These are phyloP conservation scores for Gracilinanus agilis DNA, from an alignment of 2,113 vertebrate species.

Conservation along the genomic window DNA sequence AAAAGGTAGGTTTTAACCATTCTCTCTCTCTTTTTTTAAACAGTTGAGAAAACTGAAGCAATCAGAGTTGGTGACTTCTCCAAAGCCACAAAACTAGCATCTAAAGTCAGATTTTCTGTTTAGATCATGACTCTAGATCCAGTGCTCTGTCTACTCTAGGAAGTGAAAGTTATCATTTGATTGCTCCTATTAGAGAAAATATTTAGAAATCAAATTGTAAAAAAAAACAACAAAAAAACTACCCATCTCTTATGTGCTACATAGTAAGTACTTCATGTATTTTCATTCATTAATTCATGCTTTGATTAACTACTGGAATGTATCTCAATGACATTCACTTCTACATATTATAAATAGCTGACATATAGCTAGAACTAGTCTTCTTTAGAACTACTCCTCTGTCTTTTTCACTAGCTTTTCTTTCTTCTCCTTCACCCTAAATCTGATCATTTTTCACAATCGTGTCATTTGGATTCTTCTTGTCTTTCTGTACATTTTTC, in stretches of 20 bases:
- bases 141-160: background rate
- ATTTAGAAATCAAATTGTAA: background rate
- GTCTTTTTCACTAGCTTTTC: background rate
- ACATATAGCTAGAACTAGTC: background rate
- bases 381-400: background rate
- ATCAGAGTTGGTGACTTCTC: background rate
- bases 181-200: background rate
- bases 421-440: background rate
- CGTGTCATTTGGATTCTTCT: background rate
- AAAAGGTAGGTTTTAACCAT: background rate
- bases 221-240: background rate
- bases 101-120: background rate
- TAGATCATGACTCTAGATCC: background rate
- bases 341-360: background rate
- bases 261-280: background rate
- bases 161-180: background rate
- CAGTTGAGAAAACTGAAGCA: background rate
- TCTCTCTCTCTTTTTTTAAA: background rate
- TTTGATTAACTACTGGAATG: background rate
- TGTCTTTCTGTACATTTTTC: background rate
- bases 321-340: background rate
- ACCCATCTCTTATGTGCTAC: background rate
- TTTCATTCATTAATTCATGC: background rate
- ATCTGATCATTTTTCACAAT: background rate
- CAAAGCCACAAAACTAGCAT: background rate